Percentiles rank a stretch among this genome's conserved stretches.
Evolutionary conservation across 1,140 invertebrate species (phyloP).

Genomic region (Gonatopus flavifemur): DNA sequence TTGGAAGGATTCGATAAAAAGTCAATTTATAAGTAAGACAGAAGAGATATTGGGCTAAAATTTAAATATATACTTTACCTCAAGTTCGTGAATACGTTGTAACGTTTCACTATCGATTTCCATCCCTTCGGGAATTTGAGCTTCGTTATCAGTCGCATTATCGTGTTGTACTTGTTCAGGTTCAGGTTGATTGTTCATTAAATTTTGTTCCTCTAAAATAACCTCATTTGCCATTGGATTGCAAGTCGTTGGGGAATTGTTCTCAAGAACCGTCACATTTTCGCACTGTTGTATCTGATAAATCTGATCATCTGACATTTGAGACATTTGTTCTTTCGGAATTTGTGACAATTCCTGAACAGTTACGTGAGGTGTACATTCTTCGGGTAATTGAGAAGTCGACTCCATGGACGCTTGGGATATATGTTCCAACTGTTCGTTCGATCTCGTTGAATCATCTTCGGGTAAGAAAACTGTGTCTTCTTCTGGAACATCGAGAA

Average conservation of each 20-base stretch:
- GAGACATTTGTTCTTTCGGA: conserved; percentile 35
- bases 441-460: conserved; percentile 32
- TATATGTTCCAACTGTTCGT: conserved; percentile 30
- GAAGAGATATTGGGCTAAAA: not conserved
- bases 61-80: conserved; percentile 29
- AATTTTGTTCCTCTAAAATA: conserved; percentile 31
- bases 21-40: too few relatives aligned
- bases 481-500: conserved; percentile 30
- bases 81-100: conserved; percentile 54
- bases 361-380: conserved; percentile 32
- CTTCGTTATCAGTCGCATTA: conserved; percentile 35
- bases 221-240: conserved; percentile 26
- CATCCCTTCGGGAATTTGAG: conserved; percentile 52
- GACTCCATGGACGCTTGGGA: conserved; percentile 33
- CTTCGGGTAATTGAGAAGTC: conserved; percentile 23
- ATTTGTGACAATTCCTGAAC: conserved; percentile 39
- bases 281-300: conserved; percentile 43
- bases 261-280: conserved; percentile 28
- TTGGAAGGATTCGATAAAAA: too few relatives aligned
- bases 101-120: conserved; percentile 54
- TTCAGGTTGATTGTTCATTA: conserved; percentile 29
- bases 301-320: conserved; percentile 39
- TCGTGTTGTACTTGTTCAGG: conserved; percentile 24
- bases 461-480: conserved; percentile 42
- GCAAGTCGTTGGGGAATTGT: conserved; percentile 27